Evolutionary conservation across 2,888 invertebrate genomes (phyloP).

Genomic region (Strigamia transsilvanica): DNA sequence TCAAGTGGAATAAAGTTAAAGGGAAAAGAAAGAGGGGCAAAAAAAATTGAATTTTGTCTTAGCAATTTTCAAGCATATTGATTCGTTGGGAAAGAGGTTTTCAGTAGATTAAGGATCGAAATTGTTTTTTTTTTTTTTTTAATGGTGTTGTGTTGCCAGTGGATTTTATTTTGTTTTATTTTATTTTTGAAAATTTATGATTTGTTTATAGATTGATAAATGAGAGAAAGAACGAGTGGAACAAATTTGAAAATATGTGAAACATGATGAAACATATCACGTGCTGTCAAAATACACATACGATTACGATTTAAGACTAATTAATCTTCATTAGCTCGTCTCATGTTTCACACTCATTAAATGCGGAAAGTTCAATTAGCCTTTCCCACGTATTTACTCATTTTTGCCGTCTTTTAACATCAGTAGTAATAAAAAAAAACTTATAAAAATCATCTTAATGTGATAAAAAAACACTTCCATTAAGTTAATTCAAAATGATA

Average conservation of each 20-base stretch:
- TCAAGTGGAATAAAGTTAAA: neutral
- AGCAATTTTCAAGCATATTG: constrained; percentile 32
- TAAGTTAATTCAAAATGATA: neutral
- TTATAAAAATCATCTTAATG: neutral
- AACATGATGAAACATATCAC: constrained; percentile 15
- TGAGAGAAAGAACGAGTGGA: neutral
- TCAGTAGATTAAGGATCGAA: constrained; percentile 11
- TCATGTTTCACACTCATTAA: constrained; percentile 11
- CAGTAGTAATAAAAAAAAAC: neutral
- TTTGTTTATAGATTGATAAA: neutral
- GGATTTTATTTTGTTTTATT: no score
- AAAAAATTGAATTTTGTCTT: neutral
- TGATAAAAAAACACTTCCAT: neutral
- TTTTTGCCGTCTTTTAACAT: neutral
- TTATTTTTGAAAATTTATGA: no score
- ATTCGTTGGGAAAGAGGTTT: neutral
- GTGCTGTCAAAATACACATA: constrained; percentile 19
- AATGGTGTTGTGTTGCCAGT: neutral
- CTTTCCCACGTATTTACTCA: neutral
- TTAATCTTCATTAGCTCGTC: constrained; percentile 30
- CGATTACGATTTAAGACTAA: constrained; percentile 17
- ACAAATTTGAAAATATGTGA: constrained; percentile 4
- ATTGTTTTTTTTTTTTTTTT: neutral
- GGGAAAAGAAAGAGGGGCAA: neutral
- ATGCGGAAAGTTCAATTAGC: neutral